These are phyloP conservation scores for Drosophila hydei DNA, from an alignment of 1,140 invertebrate species.

Conservation along the genomic window DNA sequence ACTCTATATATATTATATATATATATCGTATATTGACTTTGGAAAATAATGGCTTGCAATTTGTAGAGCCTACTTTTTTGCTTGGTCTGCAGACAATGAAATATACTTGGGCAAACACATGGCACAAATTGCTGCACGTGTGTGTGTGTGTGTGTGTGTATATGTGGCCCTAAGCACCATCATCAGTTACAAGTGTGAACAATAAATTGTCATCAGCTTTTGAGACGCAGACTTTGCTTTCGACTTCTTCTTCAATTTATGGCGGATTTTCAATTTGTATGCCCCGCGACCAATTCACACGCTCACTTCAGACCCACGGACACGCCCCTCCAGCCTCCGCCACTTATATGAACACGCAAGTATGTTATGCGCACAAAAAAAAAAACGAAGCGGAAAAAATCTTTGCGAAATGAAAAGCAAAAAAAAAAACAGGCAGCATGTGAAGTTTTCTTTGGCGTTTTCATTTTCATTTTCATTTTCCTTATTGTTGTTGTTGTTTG, in stretches of 20 bases:
- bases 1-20: neutral
- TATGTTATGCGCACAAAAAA: conserved; percentile 52
- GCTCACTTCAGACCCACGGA: neutral
- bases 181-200: conserved; percentile 82
- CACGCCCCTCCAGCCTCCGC: neutral
- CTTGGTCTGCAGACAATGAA: conserved; percentile 67
- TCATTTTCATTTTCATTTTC: conserved; percentile 24
- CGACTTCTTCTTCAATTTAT: conserved; percentile 58
- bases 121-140: conserved; percentile 45
- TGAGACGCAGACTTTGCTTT: conserved; percentile 66
- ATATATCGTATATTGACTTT: conserved; percentile 68
- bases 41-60: conserved; percentile 75
- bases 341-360: conserved; percentile 43
- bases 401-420: too few relatives aligned
- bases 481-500: conserved; percentile 23
- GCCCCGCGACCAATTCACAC: conserved; percentile 38
- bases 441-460: conserved; percentile 62
- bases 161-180: conserved; percentile 71
- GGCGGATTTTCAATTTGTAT: conserved; percentile 70
- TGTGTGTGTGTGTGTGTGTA: conserved; percentile 28
- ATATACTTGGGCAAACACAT: conserved; percentile 69
- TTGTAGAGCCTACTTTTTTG: conserved; percentile 64
- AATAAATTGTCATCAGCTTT: conserved; percentile 81
- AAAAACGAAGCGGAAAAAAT: conserved; percentile 25
- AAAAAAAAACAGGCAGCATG: conserved; percentile 16